phyloP scores from a whole-genome alignment of 1,140 invertebrate species.

The Neodiprion lecontei region DNA sequence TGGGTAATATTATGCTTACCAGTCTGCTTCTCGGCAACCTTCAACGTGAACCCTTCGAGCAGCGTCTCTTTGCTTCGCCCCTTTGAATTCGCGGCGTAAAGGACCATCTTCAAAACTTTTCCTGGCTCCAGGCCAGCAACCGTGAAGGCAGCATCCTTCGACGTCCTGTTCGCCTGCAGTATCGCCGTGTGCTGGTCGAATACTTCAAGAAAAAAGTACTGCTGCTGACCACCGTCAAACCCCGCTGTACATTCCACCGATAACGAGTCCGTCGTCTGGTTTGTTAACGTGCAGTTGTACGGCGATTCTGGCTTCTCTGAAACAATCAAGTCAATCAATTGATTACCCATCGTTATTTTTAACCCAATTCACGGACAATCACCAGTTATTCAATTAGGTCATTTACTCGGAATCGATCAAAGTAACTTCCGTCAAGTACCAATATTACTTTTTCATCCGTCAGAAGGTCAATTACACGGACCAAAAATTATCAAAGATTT shows the following conservation, averaged over 20 bases:
- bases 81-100: constrained; percentile 86
- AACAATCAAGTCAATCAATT: constrained; percentile 10
- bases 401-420: too few relatives aligned
- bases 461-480: too few relatives aligned
- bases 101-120: constrained; percentile 70
- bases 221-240: constrained; percentile 79
- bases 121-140: constrained; percentile 75
- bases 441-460: too few relatives aligned
- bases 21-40: constrained; percentile 81
- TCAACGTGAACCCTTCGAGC: constrained; percentile 82
- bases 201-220: constrained; percentile 76
- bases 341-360: too few relatives aligned
- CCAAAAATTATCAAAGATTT: too few relatives aligned
- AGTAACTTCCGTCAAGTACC: too few relatives aligned
- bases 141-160: constrained; percentile 66
- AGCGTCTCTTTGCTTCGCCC: constrained; percentile 81
- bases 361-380: too few relatives aligned
- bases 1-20: constrained; percentile 62
- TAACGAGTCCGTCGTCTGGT: constrained; percentile 80
- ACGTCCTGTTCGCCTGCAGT: constrained; percentile 74
- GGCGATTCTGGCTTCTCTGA: constrained; percentile 81
- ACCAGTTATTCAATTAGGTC: too few relatives aligned
- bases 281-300: constrained; percentile 79
- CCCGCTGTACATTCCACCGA: constrained; percentile 79
- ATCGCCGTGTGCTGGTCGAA: constrained; percentile 71